Conservation (phyloP, 2,888 invertebrate genomes). For the Cephalotes varians region DNA sequence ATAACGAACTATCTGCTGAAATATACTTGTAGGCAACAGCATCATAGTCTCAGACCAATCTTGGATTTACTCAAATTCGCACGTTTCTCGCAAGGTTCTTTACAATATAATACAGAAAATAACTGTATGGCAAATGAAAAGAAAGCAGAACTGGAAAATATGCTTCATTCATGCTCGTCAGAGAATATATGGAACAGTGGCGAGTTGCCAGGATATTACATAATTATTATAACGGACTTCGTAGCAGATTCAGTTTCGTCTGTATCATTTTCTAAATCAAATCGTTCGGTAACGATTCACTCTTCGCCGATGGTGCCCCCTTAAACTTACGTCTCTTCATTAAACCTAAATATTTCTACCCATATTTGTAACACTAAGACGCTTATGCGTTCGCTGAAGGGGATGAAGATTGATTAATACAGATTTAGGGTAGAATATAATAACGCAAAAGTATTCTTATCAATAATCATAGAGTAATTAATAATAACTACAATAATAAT, state of each 20-base stretch:
- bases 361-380: slow-evolving; percentile 65
- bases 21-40: slow-evolving; percentile 28
- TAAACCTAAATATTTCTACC: slow-evolving; percentile 65
- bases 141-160: slow-evolving; percentile 7
- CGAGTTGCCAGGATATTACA: background rate
- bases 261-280: background rate
- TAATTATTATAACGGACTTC: background rate
- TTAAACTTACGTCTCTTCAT: slow-evolving; percentile 42
- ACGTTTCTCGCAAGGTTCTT: background rate
- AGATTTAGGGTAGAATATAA: slow-evolving; percentile 65
- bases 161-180: background rate
- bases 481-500: slow-evolving; percentile 64
- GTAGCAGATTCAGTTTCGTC: slow-evolving; percentile 18
- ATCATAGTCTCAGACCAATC: background rate
- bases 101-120: slow-evolving; percentile 35
- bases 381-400: slow-evolving; percentile 56
- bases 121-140: background rate
- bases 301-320: slow-evolving; percentile 55
- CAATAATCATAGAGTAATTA: slow-evolving; percentile 65
- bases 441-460: slow-evolving; percentile 73
- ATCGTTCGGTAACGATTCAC: background rate
- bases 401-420: slow-evolving; percentile 62
- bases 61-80: background rate
- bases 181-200: background rate
- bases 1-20: background rate